Conservation (phyloP, 2,888 invertebrate species). For the Diogma glabrata region DNA sequence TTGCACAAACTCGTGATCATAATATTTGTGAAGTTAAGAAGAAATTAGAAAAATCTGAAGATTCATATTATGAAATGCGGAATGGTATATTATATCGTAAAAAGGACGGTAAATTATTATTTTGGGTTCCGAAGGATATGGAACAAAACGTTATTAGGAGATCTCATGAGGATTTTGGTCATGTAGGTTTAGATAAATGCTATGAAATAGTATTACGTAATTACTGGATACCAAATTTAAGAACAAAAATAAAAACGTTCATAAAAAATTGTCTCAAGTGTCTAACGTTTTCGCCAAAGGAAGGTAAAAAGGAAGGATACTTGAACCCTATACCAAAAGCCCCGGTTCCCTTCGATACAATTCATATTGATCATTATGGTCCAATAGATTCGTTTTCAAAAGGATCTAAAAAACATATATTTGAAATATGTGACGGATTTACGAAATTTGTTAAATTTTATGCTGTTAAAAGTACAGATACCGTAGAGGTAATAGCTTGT, state of each 20-base stretch:
- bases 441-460: conserved; percentile 12
- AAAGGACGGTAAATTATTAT: neutral
- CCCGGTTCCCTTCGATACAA: conserved; percentile 5
- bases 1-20: conserved; percentile 5
- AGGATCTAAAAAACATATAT: conserved; percentile 12
- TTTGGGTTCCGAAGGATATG: conserved; percentile 10
- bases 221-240: no score
- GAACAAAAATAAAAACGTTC: conserved; percentile 1
- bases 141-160: conserved; percentile 7
- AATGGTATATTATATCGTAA: conserved; percentile 10
- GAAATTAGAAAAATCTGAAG: no score
- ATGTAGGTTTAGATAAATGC: conserved; percentile 9
- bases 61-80: conserved; percentile 6
- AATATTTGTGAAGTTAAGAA: no score
- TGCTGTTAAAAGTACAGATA: conserved; percentile 11
- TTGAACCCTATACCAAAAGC: conserved; percentile 9
- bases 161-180: conserved; percentile 9
- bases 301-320: conserved; percentile 8
- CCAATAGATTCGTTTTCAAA: conserved; percentile 9
- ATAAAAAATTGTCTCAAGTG: conserved; percentile 10
- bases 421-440: conserved; percentile 6
- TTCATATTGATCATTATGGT: conserved; percentile 10
- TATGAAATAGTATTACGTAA: neutral
- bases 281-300: neutral
- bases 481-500: conserved; percentile 8